These are phyloP conservation scores for Isurus oxyrinchus DNA, from an alignment of 2,113 vertebrate species.

Conservation along the genomic window DNA sequence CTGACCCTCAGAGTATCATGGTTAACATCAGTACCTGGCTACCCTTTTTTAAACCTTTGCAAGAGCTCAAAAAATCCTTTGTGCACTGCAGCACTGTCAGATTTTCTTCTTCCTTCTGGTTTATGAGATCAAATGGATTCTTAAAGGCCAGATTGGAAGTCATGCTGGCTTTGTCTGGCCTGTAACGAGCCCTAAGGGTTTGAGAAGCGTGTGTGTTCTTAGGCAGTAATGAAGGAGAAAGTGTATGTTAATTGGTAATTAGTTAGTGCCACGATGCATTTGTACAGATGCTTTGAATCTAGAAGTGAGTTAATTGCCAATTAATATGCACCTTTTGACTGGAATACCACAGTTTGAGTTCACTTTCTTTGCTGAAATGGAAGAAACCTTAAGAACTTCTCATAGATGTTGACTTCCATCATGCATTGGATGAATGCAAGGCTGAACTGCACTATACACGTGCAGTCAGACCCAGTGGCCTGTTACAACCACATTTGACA, in stretches of 20 bases:
- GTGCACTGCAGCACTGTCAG: neutral
- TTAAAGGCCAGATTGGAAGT: conserved; percentile 33
- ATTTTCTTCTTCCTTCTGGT: conserved; percentile 13
- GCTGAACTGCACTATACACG: neutral
- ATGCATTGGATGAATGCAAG: neutral
- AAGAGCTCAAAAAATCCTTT: neutral
- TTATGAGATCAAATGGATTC: conserved; percentile 23
- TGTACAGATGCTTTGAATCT: conserved; percentile 30
- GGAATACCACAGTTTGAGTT: neutral
- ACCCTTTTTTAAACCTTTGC: neutral
- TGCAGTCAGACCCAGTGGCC: neutral
- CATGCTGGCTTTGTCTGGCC: conserved; percentile 31
- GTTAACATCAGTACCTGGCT: neutral
- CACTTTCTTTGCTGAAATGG: neutral
- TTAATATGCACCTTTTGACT: conserved; percentile 8
- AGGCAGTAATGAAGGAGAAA: conserved; percentile 31
- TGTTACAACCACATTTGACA: neutral
- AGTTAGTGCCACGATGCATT: conserved; percentile 26
- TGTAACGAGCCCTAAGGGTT: conserved; percentile 20
- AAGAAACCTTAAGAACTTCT: neutral
- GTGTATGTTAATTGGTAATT: conserved; percentile 23
- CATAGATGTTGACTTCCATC: neutral
- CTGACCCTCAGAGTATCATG: neutral
- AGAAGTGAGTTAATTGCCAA: conserved; percentile 30
- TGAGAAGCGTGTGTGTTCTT: conserved; percentile 33